Evolutionary conservation across 2,113 vertebrate genomes (phyloP).

Genomic region (Aegithalos caudatus): DNA sequence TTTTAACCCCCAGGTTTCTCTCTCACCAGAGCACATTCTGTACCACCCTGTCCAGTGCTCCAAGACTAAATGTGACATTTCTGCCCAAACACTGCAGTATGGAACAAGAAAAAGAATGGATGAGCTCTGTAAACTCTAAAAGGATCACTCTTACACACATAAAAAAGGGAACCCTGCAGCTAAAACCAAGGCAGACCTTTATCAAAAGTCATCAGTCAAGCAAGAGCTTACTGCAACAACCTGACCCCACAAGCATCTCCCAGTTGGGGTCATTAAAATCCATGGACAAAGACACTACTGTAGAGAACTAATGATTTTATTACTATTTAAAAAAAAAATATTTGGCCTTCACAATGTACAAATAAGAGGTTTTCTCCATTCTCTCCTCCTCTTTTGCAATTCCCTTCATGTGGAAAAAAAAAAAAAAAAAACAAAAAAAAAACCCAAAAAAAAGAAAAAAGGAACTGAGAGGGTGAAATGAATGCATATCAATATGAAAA

Average conservation of each 20-base stretch:
- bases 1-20: neutral
- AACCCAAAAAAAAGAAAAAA: neutral
- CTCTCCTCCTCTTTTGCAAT: neutral
- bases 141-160: rapidly evolving
- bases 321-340: neutral
- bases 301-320: neutral
- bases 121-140: neutral
- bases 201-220: neutral
- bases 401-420: neutral
- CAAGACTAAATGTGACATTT: neutral
- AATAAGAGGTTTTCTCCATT: neutral
- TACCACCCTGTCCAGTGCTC: neutral
- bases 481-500: neutral
- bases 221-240: neutral
- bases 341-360: neutral
- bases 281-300: neutral
- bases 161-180: neutral
- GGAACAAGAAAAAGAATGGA: neutral
- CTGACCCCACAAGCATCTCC: neutral
- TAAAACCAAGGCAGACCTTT: neutral
- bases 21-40: neutral
- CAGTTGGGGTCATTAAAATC: neutral
- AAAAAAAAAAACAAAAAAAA: neutral
- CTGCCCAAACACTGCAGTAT: neutral
- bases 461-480: neutral